These are phyloP conservation scores for Delia radicum DNA, from an alignment of 1,140 invertebrate genomes.

Conservation along the genomic window DNA sequence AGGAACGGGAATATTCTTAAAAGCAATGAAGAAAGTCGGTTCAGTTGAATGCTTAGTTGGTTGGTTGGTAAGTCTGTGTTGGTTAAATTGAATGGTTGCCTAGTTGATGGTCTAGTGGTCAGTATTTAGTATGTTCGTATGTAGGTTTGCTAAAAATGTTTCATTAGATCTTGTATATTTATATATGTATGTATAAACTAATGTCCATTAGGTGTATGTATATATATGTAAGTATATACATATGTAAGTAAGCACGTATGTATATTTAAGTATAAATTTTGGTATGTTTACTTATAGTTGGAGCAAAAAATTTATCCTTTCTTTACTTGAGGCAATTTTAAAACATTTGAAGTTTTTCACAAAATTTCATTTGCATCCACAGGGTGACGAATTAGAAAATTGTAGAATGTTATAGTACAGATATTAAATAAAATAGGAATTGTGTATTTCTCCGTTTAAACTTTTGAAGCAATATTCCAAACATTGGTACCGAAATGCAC, in stretches of 20 bases:
- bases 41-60: background rate
- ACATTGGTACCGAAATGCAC: no score
- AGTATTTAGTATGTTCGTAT: background rate
- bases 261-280: background rate
- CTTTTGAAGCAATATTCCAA: no score
- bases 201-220: constrained; percentile 9
- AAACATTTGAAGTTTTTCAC: background rate
- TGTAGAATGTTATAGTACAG: no score
- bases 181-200: constrained; percentile 23
- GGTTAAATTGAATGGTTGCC: constrained; percentile 11
- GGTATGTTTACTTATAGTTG: background rate
- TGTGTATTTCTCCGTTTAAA: no score
- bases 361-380: background rate
- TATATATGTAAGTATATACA: constrained; percentile 4
- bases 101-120: constrained; percentile 5
- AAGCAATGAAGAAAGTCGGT: background rate
- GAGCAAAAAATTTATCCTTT: background rate
- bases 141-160: constrained; percentile 6
- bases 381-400: background rate
- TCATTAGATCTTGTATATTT: constrained; percentile 27
- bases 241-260: constrained; percentile 1
- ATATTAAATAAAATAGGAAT: no score
- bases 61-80: background rate
- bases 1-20: background rate
- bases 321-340: background rate